phyloP scores from a whole-genome alignment of 2,113 vertebrate species.

The Oxyura jamaicensis region DNA sequence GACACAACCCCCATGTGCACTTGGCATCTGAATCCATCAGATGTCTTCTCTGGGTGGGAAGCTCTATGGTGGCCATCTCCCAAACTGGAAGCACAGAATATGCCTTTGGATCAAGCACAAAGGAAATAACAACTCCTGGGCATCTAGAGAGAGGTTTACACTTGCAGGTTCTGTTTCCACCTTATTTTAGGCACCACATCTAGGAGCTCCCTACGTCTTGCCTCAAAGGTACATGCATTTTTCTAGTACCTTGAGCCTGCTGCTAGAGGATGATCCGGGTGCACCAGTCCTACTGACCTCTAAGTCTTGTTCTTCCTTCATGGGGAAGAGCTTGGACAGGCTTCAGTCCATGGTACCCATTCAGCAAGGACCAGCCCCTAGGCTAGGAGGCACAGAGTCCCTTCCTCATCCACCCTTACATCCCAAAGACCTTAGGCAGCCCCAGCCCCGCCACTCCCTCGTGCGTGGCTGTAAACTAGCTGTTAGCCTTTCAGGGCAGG shows the following conservation, averaged over 20 bases:
- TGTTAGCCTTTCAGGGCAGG: not conserved
- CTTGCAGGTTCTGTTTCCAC: not conserved
- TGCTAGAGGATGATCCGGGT: not conserved
- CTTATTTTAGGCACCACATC: not conserved
- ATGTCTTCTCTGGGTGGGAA: not conserved
- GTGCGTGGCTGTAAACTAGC: not conserved
- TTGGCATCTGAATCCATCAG: not conserved
- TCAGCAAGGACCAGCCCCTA: not conserved
- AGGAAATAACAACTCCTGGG: not conserved
- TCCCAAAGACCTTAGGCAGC: not conserved
- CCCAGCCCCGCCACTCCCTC: not conserved
- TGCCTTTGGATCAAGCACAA: accelerated
- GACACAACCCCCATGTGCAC: not conserved
- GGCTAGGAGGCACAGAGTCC: not conserved
- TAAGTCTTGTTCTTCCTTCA: not conserved
- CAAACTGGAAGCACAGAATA: not conserved
- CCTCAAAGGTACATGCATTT: not conserved
- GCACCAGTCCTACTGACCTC: accelerated
- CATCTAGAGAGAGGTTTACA: not conserved
- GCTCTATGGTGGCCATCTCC: not conserved
- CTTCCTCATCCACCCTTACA: not conserved
- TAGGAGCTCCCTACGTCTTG: not conserved
- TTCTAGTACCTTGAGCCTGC: not conserved
- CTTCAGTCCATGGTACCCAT: accelerated
- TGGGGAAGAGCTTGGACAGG: not conserved